Conservation (phyloP, 2,797 vertebrate species). For the Phataginus tetradactyla region DNA sequence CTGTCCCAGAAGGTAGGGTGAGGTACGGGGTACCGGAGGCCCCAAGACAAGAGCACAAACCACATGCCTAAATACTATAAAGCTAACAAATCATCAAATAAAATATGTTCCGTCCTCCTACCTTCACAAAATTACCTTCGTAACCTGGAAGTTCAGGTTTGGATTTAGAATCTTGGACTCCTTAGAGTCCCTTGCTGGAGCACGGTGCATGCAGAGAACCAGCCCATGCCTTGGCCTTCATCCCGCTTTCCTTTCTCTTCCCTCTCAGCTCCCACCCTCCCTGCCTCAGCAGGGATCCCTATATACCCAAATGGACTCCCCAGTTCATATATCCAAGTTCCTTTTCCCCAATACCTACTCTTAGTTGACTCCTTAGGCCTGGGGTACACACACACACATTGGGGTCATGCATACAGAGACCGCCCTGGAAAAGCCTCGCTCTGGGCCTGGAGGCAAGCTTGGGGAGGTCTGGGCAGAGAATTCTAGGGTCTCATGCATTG, state of each 20-base stretch:
- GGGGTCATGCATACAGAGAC: not conserved
- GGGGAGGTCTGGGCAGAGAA: not conserved
- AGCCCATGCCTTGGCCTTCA: not conserved
- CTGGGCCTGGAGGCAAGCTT: not conserved
- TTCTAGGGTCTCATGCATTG: not conserved
- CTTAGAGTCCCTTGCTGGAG: not conserved
- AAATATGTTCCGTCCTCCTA: slow-evolving; percentile 19
- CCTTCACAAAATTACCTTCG: slow-evolving; percentile 57
- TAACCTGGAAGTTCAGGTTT: slow-evolving; percentile 23
- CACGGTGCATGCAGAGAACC: rapidly evolving
- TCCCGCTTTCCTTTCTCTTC: not conserved
- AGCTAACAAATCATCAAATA: not conserved
- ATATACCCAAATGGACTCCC: not conserved
- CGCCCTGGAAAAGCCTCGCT: not conserved
- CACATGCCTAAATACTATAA: not conserved
- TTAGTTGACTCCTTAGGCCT: not conserved
- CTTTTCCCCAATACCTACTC: no score
- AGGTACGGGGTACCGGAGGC: not conserved
- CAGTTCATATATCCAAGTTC: not conserved
- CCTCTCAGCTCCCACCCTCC: rapidly evolving
- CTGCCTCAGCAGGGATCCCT: not conserved
- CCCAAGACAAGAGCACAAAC: not conserved
- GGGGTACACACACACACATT: not conserved
- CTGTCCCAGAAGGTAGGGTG: not conserved
- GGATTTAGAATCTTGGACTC: not conserved